Evolutionary conservation across 2,113 vertebrate genomes (phyloP).

Genomic region (Cheirogaleus medius): DNA sequence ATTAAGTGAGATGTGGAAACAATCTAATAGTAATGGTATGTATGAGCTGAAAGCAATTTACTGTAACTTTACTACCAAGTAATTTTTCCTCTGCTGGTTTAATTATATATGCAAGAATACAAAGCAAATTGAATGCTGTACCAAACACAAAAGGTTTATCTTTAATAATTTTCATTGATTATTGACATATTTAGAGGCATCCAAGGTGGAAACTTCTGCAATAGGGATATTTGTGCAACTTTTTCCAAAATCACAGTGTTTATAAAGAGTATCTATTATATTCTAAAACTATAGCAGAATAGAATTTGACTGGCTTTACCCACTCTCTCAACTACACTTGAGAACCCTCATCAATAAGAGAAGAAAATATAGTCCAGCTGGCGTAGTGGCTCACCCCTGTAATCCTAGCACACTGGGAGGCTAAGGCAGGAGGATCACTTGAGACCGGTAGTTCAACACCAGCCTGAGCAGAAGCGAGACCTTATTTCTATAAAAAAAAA

Average conservation of each 20-base stretch:
- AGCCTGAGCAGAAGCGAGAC: too few species aligned
- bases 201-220: neutral
- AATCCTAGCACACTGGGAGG: too few species aligned
- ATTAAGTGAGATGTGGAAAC: neutral
- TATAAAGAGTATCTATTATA: neutral
- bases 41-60: neutral
- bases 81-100: neutral
- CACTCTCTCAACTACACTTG: neutral
- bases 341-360: neutral
- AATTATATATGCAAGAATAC: neutral
- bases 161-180: conserved; percentile 5
- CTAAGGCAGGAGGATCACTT: too few species aligned
- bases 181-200: neutral
- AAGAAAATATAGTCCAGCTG: neutral
- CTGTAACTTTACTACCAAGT: neutral
- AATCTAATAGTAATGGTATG: neutral
- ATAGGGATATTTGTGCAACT: neutral
- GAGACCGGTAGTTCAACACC: too few species aligned
- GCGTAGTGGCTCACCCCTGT: too few species aligned
- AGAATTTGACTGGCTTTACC: neutral
- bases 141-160: neutral
- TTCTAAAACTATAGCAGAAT: neutral
- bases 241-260: neutral
- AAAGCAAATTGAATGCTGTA: neutral
- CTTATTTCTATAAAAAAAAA: too few species aligned